Evolutionary conservation across 2,797 vertebrate genomes (phyloP).

Genomic region (Anomalospiza imberbis): DNA sequence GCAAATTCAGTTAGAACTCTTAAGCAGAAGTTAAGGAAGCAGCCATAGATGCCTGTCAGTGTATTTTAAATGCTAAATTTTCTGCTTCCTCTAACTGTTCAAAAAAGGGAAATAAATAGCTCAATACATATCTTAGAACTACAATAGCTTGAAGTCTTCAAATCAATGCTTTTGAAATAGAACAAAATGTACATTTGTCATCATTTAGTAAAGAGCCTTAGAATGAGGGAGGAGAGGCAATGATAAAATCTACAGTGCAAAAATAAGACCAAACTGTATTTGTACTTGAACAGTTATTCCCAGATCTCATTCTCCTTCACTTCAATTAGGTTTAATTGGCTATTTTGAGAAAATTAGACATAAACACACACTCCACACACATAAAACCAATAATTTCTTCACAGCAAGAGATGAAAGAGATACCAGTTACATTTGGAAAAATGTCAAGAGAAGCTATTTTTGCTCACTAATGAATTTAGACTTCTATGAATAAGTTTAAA

Average conservation of each 20-base stretch:
- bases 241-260: background rate
- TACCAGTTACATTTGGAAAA: background rate
- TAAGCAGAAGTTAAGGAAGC: background rate
- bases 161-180: background rate
- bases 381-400: background rate
- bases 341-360: slow-evolving; percentile 13
- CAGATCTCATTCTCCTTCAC: background rate
- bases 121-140: background rate
- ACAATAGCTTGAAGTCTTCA: background rate
- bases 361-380: background rate
- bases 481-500: background rate
- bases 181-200: background rate
- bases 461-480: background rate
- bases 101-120: background rate
- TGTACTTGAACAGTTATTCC: background rate
- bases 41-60: background rate
- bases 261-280: background rate
- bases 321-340: slow-evolving; percentile 5
- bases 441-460: background rate
- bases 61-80: background rate
- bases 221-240: background rate
- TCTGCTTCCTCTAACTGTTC: background rate
- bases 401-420: background rate
- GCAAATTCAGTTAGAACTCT: background rate
- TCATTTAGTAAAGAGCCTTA: background rate